Conservation (phyloP, 2,113 vertebrate species). For the Penelope pileata region DNA sequence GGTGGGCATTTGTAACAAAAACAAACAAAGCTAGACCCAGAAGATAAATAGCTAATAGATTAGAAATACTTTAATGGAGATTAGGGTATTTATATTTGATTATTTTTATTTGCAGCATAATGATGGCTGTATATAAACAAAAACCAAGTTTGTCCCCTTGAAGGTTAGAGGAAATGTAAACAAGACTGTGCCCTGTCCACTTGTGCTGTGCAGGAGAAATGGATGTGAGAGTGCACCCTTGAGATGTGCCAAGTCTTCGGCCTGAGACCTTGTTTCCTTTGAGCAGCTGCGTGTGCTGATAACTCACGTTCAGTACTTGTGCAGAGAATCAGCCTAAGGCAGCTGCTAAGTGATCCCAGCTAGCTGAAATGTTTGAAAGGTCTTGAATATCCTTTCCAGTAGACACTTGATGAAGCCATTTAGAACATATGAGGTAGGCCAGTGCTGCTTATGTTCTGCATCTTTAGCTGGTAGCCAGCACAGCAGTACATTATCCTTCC, state of each 20-base stretch:
- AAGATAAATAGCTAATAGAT: neutral
- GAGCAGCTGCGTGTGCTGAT: neutral
- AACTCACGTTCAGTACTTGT: neutral
- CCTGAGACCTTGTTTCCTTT: neutral
- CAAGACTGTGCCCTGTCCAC: neutral
- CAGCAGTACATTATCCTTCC: neutral
- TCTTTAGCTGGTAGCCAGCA: neutral
- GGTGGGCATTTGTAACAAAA: neutral
- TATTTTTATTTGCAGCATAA: neutral
- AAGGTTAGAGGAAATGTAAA: neutral
- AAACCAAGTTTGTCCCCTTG: neutral
- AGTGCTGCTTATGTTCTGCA: neutral
- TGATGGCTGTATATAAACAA: neutral
- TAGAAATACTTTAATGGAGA: neutral
- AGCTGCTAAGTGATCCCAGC: neutral
- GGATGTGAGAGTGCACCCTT: neutral
- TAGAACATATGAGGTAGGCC: neutral
- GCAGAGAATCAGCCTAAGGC: neutral
- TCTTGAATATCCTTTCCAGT: neutral
- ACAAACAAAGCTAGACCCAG: neutral
- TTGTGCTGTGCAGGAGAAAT: neutral
- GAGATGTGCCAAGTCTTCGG: neutral
- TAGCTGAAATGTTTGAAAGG: neutral
- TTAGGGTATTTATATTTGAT: neutral
- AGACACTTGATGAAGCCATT: neutral